Conservation (phyloP, 2,113 vertebrate genomes). For the Vidua chalybeata region DNA sequence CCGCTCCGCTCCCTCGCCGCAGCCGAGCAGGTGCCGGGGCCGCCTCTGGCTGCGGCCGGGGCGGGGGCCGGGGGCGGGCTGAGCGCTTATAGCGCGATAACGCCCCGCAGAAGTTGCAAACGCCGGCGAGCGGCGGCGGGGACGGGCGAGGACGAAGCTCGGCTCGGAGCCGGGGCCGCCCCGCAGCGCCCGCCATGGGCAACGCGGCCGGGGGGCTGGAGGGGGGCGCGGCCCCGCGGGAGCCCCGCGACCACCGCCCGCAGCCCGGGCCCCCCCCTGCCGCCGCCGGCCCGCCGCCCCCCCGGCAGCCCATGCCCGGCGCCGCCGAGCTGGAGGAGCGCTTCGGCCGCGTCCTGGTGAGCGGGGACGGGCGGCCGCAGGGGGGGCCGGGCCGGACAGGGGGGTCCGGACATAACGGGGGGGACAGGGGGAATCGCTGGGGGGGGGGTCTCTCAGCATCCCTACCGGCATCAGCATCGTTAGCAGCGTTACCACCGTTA, state of each 20-base stretch:
- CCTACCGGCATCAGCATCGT: rapidly evolving
- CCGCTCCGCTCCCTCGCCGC: background rate
- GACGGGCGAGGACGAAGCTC: too few species aligned
- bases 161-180: too few species aligned
- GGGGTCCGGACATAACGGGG: background rate
- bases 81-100: background rate
- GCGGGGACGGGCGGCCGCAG: background rate
- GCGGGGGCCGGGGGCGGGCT: background rate
- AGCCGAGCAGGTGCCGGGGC: background rate
- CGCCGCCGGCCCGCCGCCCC: too few species aligned
- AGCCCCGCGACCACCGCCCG: too few species aligned
- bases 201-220: too few species aligned
- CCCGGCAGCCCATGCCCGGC: background rate
- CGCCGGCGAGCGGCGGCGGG: too few species aligned
- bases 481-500: background rate
- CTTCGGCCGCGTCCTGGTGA: background rate
- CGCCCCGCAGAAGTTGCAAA: background rate
- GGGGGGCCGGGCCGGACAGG: background rate
- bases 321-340: background rate
- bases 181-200: too few species aligned
- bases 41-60: background rate
- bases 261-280: too few species aligned
- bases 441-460: background rate
- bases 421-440: background rate
- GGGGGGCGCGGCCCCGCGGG: too few species aligned